A percentile compares a stretch with the other conserved stretches of the same genome.
Conservation (phyloP, 2,113 vertebrate species). For the Hydrolagus affinis region DNA sequence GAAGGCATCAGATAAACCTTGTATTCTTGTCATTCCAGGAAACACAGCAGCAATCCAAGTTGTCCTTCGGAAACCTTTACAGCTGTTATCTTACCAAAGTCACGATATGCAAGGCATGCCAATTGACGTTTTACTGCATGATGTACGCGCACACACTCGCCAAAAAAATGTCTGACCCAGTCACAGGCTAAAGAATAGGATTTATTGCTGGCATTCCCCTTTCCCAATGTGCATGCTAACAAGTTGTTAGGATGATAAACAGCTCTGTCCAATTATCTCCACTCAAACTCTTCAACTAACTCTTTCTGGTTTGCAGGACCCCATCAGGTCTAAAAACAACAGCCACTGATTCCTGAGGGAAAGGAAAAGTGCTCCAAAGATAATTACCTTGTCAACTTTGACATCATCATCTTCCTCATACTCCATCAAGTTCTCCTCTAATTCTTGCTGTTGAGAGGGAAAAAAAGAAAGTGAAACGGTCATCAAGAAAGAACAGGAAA, state of each 20-base stretch:
- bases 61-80: constrained; percentile 61
- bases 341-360: constrained; percentile 62
- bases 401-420: constrained; percentile 97
- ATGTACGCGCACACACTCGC: constrained; percentile 38
- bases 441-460: constrained; percentile 56
- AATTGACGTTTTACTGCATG: constrained; percentile 52
- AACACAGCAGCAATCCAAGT: constrained; percentile 46
- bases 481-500: constrained; percentile 37
- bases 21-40: not conserved
- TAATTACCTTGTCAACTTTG: constrained; percentile 99
- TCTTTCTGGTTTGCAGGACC: constrained; percentile 59
- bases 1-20: not conserved
- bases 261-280: constrained; percentile 67
- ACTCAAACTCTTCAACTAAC: constrained; percentile 63
- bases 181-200: constrained; percentile 52
- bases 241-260: constrained; percentile 68
- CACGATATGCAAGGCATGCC: constrained; percentile 58
- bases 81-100: constrained; percentile 54
- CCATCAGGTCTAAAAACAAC: constrained; percentile 66
- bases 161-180: constrained; percentile 53
- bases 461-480: constrained; percentile 2
- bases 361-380: constrained; percentile 51
- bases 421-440: constrained; percentile 92
- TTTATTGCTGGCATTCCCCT: constrained; percentile 55
- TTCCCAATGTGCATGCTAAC: constrained; percentile 46